Percentiles rank a stretch among this genome's conserved stretches.
Conservation (phyloP, 2,888 invertebrate genomes). For the Calameuta filiformis region DNA sequence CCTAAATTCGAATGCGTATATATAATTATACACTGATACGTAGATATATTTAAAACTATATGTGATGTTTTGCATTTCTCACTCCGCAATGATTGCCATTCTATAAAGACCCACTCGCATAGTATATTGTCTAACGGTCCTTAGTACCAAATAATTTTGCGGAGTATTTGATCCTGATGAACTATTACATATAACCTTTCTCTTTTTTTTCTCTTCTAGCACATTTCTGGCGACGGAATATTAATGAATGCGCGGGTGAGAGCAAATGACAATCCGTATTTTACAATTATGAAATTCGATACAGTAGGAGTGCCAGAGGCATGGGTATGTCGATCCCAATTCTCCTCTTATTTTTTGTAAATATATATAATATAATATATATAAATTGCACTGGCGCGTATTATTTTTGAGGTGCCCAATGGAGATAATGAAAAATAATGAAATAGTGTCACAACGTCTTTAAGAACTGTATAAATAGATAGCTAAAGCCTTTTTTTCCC, state of each 20-base stretch:
- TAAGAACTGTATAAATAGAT: neutral
- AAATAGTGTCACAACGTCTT: neutral
- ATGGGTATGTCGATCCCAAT: neutral
- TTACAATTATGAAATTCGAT: constrained; percentile 22
- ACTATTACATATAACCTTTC: constrained; percentile 2
- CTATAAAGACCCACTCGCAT: neutral
- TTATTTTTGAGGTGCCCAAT: neutral
- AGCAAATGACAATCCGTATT: constrained; percentile 51
- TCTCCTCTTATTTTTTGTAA: constrained; percentile 21
- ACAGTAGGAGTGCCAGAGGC: neutral
- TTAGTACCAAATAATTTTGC: neutral
- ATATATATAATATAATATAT: constrained; percentile 19
- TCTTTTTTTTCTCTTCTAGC: constrained; percentile 24
- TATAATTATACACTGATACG: neutral
- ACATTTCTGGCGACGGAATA: neutral
- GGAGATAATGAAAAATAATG: neutral
- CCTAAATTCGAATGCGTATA: neutral
- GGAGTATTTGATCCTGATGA: neutral
- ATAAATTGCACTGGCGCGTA: constrained; percentile 11
- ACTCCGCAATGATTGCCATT: neutral
- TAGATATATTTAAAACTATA: constrained; percentile 1
- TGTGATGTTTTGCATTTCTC: constrained; percentile 8
- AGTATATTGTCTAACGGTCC: neutral
- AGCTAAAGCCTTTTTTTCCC: neutral
- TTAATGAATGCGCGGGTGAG: neutral